Conservation (phyloP, 2,797 vertebrate genomes). For the Peromyscus melanophrys region DNA sequence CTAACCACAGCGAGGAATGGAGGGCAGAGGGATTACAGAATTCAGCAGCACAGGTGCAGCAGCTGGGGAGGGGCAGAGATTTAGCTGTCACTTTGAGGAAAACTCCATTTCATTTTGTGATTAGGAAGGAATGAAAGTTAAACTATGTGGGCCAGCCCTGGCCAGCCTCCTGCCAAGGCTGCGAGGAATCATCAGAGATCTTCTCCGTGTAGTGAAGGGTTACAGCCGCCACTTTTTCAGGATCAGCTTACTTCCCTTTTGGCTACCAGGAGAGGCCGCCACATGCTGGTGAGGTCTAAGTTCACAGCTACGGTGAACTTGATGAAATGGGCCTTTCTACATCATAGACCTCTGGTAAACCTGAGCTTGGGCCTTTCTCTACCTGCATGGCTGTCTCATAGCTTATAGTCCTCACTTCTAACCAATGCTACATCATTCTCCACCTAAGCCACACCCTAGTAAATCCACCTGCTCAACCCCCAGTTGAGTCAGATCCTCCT, state of each 20-base stretch:
- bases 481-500: background rate
- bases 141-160: constrained; percentile 76
- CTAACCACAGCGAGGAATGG: constrained; percentile 85
- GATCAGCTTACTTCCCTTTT: constrained; percentile 60
- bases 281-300: background rate
- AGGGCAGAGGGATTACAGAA: constrained; percentile 90
- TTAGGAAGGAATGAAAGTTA: constrained; percentile 86
- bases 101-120: constrained; percentile 89
- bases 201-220: background rate
- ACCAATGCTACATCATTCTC: background rate
- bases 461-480: background rate
- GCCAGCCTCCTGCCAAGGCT: constrained; percentile 70
- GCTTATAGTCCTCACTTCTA: background rate
- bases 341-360: background rate
- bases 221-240: background rate
- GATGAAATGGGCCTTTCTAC: background rate
- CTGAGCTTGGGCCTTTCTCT: background rate
- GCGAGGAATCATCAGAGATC: constrained; percentile 4
- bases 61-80: constrained; percentile 85
- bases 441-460: background rate
- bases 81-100: constrained; percentile 90
- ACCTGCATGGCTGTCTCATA: background rate
- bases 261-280: background rate
- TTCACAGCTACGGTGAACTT: background rate
- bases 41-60: constrained; percentile 83